Evolutionary conservation across 2,888 invertebrate species (phyloP), one percentile per base, ranked within the genome.

Genomic region (Geotrupes spiniger): DNA sequence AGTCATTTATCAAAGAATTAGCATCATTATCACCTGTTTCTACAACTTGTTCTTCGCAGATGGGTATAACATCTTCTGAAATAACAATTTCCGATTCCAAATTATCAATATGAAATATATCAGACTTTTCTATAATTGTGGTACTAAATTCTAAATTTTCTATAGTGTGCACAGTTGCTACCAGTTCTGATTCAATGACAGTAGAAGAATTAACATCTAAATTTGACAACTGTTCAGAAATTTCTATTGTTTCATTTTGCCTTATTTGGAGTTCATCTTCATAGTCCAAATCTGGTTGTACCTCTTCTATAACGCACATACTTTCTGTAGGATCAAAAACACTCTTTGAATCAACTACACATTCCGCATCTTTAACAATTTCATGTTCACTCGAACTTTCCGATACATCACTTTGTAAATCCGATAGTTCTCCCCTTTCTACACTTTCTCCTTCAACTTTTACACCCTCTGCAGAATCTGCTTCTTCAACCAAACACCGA

Each of bases 271-370:
- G 10, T 9, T 33, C 36, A 33, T 47, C 47, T 26, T 42, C 31
- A 15, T 26, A 21, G 9, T 21, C 38, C 25, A 25, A 9, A 3
- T 21, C 38, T 4, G 38, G 21, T 21, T 4, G 3, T 21, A 21
- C 21, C 21, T 21, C 28, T 14, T 21, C 29, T 10, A 25, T n/a
- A 9, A 26, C 28, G 1, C 8, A 26, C 10, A 14, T 41, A 11
- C 12, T 17, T 33, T 33, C 15, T n/a, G 15, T 10, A 6, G 16
- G 33, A 6, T 6, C 67, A 76, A 76, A 0, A 76, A 77, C n/a
- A 77, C 77, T 59, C 77, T 77, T 17, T 77, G 77, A 45, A 76
- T 73, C 11, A 71, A 73, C 69, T 74, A 71, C 4, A 39, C 14
- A 43, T 9, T 45, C 41, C 16, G 51, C 51, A 16, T 44, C 43